Evolutionary conservation across 1,140 invertebrate genomes (phyloP).

Genomic region (Diploscapter pachys): DNA sequence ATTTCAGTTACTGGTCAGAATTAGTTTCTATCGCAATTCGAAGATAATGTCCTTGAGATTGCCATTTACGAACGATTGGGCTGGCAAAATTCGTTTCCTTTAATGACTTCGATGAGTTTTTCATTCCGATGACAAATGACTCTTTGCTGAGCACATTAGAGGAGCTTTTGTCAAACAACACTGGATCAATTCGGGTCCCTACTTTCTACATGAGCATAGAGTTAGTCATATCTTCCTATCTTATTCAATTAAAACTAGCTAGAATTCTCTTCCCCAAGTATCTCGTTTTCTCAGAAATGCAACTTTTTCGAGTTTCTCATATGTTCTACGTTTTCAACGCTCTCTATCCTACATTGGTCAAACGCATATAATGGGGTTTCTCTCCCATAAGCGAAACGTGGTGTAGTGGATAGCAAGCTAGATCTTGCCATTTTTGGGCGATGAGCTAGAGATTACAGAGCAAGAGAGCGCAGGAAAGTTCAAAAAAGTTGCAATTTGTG

Average conservation of each 20-base stretch:
- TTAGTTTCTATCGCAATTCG: background rate
- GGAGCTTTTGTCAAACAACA: background rate
- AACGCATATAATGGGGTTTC: no score
- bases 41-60: background rate
- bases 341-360: background rate
- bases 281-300: no score
- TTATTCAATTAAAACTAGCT: background rate
- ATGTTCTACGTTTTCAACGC: conserved; percentile 1
- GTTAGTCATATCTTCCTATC: background rate
- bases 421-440: no score
- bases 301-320: background rate
- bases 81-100: conserved; percentile 12
- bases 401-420: no score
- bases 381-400: no score
- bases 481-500: no score
- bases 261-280: no score
- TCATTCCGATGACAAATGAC: conserved; percentile 4
- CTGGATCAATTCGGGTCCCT: conserved; percentile 1
- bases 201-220: conserved; percentile 6
- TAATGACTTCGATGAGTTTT: conserved; percentile 19
- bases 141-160: background rate
- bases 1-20: conserved; percentile 3
- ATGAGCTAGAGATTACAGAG: no score
- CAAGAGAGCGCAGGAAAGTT: no score
- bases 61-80: conserved; percentile 6